Evolutionary conservation across 2,113 vertebrate species (phyloP).

Genomic region (Oriolus oriolus): DNA sequence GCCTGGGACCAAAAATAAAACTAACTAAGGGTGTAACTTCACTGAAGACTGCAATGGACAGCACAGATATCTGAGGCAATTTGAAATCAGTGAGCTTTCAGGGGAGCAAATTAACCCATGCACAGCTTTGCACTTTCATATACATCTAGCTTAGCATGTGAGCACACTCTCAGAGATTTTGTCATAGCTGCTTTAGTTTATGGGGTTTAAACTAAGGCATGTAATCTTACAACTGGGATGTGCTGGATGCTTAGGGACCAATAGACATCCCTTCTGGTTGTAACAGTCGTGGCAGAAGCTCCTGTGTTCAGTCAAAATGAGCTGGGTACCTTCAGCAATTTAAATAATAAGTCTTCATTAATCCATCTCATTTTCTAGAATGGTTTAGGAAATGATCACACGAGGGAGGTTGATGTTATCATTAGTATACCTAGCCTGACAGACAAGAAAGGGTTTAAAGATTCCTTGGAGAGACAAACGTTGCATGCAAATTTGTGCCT

Average conservation of each 20-base stretch:
- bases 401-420: conserved; percentile 33
- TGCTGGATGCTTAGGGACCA: neutral
- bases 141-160: neutral
- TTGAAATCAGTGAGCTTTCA: neutral
- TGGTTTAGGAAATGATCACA: conserved; percentile 53
- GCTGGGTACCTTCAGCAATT: conserved; percentile 4
- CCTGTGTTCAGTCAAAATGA: neutral
- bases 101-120: neutral
- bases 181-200: neutral
- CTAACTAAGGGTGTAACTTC: neutral
- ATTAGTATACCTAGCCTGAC: conserved; percentile 35
- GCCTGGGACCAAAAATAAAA: neutral
- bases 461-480: conserved; percentile 7
- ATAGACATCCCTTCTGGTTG: neutral
- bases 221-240: neutral
- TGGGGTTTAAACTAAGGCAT: neutral
- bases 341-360: conserved; percentile 56
- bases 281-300: neutral
- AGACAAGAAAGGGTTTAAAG: conserved; percentile 37
- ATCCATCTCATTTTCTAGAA: conserved; percentile 49
- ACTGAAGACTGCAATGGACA: neutral
- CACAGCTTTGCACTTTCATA: neutral
- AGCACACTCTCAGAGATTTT: neutral
- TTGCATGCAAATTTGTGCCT: conserved; percentile 38
- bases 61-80: neutral